These are phyloP conservation scores for Aporophyla lueneburgensis DNA, from an alignment of 2,888 invertebrate species.

Conservation along the genomic window DNA sequence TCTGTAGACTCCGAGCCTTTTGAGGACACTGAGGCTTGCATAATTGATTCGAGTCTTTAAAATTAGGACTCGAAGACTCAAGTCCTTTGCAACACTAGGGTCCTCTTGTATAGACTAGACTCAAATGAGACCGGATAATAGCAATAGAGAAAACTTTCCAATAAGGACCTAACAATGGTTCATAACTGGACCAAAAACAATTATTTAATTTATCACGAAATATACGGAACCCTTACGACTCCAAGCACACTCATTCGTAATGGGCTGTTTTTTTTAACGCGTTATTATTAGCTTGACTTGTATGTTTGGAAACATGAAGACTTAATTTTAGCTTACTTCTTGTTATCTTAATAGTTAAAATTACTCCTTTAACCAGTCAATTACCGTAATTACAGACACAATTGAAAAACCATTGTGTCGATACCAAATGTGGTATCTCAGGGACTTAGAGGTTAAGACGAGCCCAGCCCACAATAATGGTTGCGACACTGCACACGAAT, in stretches of 20 bases:
- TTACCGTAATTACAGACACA: too few species aligned
- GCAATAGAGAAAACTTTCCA: too few species aligned
- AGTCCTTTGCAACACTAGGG: too few species aligned
- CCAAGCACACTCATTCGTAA: not conserved
- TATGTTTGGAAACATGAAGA: slow-evolving; percentile 4
- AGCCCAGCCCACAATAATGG: too few species aligned
- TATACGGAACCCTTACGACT: slow-evolving; percentile 3
- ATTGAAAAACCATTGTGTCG: too few species aligned
- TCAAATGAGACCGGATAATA: not conserved
- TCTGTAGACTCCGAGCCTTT: too few species aligned
- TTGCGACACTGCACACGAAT: not conserved
- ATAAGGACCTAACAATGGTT: not conserved
- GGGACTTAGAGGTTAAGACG: too few species aligned
- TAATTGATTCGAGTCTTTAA: too few species aligned
- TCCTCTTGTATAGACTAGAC: not conserved
- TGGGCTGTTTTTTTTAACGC: slow-evolving; percentile 27
- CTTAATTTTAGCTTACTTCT: slow-evolving; percentile 36
- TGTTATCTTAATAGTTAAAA: slow-evolving; percentile 2
- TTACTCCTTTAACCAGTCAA: too few species aligned
- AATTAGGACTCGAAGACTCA: too few species aligned
- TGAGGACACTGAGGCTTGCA: too few species aligned
- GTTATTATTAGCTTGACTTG: slow-evolving; percentile 38
- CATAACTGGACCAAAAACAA: not conserved
- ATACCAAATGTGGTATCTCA: too few species aligned
- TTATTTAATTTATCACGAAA: not conserved